phyloP scores from a whole-genome alignment of 53 echinoderm and acorn worm genomes.

The Holothuria leucospilota region DNA sequence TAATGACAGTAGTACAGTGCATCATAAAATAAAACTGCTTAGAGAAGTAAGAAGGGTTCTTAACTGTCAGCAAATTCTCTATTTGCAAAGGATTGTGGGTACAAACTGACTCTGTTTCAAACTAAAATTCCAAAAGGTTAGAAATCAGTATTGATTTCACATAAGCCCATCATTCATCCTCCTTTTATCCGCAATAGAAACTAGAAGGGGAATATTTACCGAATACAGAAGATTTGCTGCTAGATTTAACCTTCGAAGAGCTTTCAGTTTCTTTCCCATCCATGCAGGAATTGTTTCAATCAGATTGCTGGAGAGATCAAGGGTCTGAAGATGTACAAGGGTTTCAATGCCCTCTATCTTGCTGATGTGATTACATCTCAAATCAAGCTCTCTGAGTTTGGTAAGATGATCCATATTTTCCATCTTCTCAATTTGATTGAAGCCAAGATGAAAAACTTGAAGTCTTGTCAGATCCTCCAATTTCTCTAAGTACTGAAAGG shows the following conservation, averaged over 20 bases:
- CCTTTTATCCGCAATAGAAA: too few relatives aligned
- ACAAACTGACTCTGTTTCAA: too few relatives aligned
- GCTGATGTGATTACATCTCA: constrained; percentile 86
- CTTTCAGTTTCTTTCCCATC: constrained; percentile 86
- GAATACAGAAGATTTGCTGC: constrained; percentile 85
- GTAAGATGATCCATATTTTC: constrained; percentile 78
- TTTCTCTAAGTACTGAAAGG: constrained; percentile 88
- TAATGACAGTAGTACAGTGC: too few relatives aligned
- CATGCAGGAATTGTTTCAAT: constrained; percentile 89
- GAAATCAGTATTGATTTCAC: too few relatives aligned
- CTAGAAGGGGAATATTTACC: constrained; percentile 56
- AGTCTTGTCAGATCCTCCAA: constrained; percentile 81
- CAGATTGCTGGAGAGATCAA: constrained; percentile 84
- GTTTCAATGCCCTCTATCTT: constrained; percentile 91
- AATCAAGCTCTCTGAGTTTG: constrained; percentile 80
- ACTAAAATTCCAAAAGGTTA: too few relatives aligned
- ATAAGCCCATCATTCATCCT: too few relatives aligned
- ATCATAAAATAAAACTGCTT: too few relatives aligned
- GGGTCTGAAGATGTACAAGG: constrained; percentile 77
- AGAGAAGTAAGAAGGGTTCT: too few relatives aligned
- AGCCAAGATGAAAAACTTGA: constrained; percentile 76
- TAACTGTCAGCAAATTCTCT: too few relatives aligned
- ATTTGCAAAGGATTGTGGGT: too few relatives aligned
- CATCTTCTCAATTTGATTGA: constrained; percentile 90
- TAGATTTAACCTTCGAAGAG: constrained; percentile 73